phyloP scores from a whole-genome alignment of 37 sponge, comb jelly and placozoan species.

The Dysidea cf. avara region DNA sequence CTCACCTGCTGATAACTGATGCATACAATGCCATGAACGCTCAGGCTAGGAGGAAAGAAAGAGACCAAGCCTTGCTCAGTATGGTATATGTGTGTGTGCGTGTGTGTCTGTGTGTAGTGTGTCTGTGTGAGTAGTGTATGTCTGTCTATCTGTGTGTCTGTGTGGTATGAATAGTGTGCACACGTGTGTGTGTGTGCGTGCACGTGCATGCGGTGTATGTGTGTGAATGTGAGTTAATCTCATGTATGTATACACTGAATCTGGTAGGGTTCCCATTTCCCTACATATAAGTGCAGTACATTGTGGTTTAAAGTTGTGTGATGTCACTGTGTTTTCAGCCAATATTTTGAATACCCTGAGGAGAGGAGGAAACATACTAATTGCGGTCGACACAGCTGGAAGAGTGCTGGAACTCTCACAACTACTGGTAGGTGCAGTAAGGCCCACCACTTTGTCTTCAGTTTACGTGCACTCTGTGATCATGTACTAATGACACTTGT shows the following conservation, averaged over 20 bases:
- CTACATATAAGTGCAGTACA: no score
- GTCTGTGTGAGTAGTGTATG: no score
- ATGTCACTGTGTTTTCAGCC: slow-evolving; percentile 23
- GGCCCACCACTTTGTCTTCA: no score
- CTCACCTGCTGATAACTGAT: slow-evolving; percentile 94
- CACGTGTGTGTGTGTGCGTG: no score
- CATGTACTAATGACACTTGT: no score
- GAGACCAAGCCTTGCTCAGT: slow-evolving; percentile 94
- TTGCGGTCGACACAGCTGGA: slow-evolving; percentile 98
- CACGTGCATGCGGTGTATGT: no score
- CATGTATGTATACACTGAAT: no score
- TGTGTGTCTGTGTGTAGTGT: no score
- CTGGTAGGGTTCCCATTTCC: no score
- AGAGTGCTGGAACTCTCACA: slow-evolving; percentile 95
- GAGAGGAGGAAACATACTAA: slow-evolving; percentile 88
- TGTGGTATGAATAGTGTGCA: neutral
- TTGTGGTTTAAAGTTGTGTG: neutral
- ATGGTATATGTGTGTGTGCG: slow-evolving; percentile 22
- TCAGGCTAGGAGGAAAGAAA: slow-evolving; percentile 89
- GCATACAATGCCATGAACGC: slow-evolving; percentile 88
- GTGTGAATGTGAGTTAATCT: no score
- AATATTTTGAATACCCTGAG: slow-evolving; percentile 90
- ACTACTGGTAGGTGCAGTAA: slow-evolving; percentile 70
- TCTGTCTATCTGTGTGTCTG: neutral
- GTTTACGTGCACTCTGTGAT: no score